Evolutionary conservation across 23 tunicate species (phyloP), one percentile per base, ranked within the genome.

Genomic region (Ascidia mentula): DNA sequence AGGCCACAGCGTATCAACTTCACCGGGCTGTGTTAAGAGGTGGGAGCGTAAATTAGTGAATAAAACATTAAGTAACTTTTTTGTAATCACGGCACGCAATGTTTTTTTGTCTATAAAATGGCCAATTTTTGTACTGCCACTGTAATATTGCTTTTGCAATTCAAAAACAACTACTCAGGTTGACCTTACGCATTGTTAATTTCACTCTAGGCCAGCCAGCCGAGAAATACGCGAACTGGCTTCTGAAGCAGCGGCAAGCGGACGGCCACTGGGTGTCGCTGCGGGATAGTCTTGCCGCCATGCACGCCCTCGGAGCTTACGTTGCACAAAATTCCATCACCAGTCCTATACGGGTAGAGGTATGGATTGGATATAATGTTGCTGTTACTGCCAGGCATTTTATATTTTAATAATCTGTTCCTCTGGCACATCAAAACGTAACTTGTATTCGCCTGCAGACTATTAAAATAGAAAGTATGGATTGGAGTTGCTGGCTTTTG

Each of bases 221-320:
- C n/a, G 86, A 75, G 73, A 46, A 79, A 18, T 85, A 75, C 75
- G 96, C 89, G 6, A 84, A 85, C 74, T 90, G 96, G 96, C 38
- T 90, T 79, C 18, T 90, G 12, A 59, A 60, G 69, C 34, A 84
- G 31, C 72, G 96, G 0, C 32, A 85, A 31, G 12, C 46, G 2
- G 76, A 85, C 65, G 73, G 79, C 37, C 61, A 79, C 30, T 90
- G 96, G 96, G 76, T 85, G 70, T 61, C 89, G 72, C 78, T 90
- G 33, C 71, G 81, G 39, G 85, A 73, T 75, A 80, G 80, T 37
- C 34, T 90, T 24, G 86, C 89, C 15, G 82, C 96, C 1, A 69
- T 60, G 72, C 77, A 80, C 45, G 96, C 88, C 30, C 38, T 90
- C 71, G 61, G 65, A 22, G 70, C n/a, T 32, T 90, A 80, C 75